Base-by-base conservation (phyloP, 1,140 invertebrate species). In the Pogonomyrmex barbatus region DNA sequence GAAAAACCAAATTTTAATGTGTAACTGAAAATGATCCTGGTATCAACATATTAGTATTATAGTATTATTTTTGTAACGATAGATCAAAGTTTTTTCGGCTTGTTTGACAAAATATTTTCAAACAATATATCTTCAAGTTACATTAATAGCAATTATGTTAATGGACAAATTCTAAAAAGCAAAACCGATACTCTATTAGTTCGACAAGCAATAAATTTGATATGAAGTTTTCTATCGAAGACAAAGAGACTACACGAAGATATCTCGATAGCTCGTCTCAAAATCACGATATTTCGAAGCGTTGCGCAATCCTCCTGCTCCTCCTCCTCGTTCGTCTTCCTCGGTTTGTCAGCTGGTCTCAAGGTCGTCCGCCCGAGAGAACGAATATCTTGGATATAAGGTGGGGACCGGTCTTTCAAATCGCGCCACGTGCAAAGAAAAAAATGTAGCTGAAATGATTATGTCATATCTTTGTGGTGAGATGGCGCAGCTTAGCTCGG, bases 301-400 rank as follows among this genome's bases (percentile, higher is more conserved):
- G 63, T 91, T 91, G 89, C 90, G 90, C 84, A 91, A 91, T 82
- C 54, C 24, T 50, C 30, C 14, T 50, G 50, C 68, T 68, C 17
- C 33, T 73, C 63, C 47, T 65, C 47, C 71, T 76, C 79, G 30
- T 52, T 62, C 56, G 81, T 91, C 81, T 89, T 91, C 77, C 83
- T 79, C 77, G 73, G 75, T 86, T 88, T 86, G 91, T 93, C 92
- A 93, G 92, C 91, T 92, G 91, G 88, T 91, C 42, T 88, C 91
- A 93, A 93, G 92, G 91, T 89, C 88, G 86, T 81, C 90, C 65
- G 91, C 79, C 75, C 89, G 62, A 85, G 68, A 86, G 82, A 85
- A 76, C 83, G 73, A 91, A n/a, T n/a, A n/a, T 90, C 83, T 88
- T 90, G 89, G 86, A 89, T 87, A 89, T 87, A 89, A 30, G 33